Base-by-base conservation (phyloP, 1,140 invertebrate genomes). In the Achroia grisella region DNA sequence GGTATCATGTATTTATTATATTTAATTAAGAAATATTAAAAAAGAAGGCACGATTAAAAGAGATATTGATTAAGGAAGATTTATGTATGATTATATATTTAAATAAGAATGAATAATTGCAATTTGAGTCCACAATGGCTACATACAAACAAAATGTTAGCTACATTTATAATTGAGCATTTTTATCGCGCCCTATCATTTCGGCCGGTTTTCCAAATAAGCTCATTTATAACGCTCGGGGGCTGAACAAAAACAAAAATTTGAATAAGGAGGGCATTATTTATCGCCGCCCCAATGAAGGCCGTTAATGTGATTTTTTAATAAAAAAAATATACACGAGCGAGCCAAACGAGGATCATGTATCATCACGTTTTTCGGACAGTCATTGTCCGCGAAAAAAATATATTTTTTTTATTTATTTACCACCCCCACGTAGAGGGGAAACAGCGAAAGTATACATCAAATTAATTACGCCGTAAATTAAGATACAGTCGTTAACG, bases 281-380 rank as follows among this genome's bases (percentile, higher is more conserved):
- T 84, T 84, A 84, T 84, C 68, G 62, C 77, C 77, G 75, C 75
- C 77, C 79, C 75, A 83, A 80, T 80, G 79, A 83, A 79, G 69
- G 76, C 69, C 71, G 80, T 81, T 84, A 84, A 84, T 84, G 75
- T 84, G 80, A 84, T 84, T 84, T 84, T 84, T 84, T 76, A 80
- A 73, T 76, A 81, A 80, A 80, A 83, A 80, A 83, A 80, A 76
- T 66, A 52, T 72, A 72, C 69, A 71, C 76, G 65, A 66, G 50
- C 76, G 56, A 68, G 63, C 73, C 64, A 77, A 80, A 79, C 79
- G 79, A 76, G 76, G 72, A 79, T 72, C 76, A 75, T 83, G 79
- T 83, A 83, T 81, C 80, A 81, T 80, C 77, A 69, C 65, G 59
- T 56, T 72, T 80, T 83, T 81, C 66, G 77, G 67, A 70, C 79